Evolutionary conservation across 2,113 vertebrate genomes (phyloP).

Genomic region (Ceuthmochares aereus): DNA sequence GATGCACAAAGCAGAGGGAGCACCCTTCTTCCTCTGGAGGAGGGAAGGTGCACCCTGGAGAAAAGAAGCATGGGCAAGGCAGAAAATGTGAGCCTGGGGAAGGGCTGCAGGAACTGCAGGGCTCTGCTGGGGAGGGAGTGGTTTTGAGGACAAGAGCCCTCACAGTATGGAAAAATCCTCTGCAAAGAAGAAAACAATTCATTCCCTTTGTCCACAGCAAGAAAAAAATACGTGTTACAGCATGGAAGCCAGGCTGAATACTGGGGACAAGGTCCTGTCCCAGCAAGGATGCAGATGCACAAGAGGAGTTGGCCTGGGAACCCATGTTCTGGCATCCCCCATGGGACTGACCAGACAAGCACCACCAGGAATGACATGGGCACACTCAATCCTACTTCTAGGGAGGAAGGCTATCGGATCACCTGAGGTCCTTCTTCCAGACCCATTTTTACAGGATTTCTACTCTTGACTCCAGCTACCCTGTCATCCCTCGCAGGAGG

Average conservation of each 20-base stretch:
- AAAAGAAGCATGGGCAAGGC: background rate
- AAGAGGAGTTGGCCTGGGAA: background rate
- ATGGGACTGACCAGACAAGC: fast-evolving
- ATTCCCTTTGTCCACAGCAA: fast-evolving
- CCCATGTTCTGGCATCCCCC: fast-evolving
- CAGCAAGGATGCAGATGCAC: background rate
- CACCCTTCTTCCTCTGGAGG: background rate
- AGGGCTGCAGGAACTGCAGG: background rate
- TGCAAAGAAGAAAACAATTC: background rate
- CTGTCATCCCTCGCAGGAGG: background rate
- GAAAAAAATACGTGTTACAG: background rate
- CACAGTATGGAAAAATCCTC: background rate
- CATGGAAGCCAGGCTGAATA: background rate
- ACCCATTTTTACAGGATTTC: background rate
- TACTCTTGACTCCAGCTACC: background rate
- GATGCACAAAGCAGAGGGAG: background rate
- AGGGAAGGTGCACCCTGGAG: background rate
- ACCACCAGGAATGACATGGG: background rate
- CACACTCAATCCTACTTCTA: background rate
- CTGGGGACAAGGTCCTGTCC: background rate
- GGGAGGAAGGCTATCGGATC: background rate
- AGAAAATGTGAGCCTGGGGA: background rate
- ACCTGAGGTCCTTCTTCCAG: background rate
- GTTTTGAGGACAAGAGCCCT: background rate
- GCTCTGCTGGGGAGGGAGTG: fast-evolving